Evolutionary conservation across 2,797 vertebrate species (phyloP).

Genomic region (Emydoidea blandingii): DNA sequence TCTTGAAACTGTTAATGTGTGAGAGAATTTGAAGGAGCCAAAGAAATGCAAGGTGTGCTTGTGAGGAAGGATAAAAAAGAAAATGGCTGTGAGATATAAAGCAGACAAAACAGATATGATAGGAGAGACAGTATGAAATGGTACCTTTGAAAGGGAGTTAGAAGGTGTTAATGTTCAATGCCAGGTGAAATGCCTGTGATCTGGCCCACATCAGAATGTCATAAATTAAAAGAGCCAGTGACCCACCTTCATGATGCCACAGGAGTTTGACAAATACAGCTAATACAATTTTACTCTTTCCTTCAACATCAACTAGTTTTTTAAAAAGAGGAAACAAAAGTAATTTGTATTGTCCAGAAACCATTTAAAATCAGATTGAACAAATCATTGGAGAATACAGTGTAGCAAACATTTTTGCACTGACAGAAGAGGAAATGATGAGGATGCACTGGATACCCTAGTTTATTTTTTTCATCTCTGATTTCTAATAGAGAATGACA

Average conservation of each 20-base stretch:
- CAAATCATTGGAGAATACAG: neutral
- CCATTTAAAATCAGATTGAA: neutral
- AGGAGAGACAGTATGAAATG: neutral
- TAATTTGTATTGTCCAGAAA: neutral
- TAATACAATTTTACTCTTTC: neutral
- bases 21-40: constrained; percentile 30
- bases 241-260: neutral
- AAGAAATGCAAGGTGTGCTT: constrained; percentile 23
- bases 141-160: constrained; percentile 12
- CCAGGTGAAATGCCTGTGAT: neutral
- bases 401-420: neutral
- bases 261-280: neutral
- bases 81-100: neutral
- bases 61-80: neutral
- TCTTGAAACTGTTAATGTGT: constrained; percentile 48
- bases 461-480: constrained; percentile 51
- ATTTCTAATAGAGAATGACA: constrained; percentile 65
- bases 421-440: constrained; percentile 58
- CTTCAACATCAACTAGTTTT: neutral
- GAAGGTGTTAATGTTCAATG: neutral
- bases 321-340: neutral
- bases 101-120: neutral
- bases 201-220: neutral
- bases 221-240: neutral
- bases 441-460: constrained; percentile 58